Evolutionary conservation across 2,888 invertebrate species (phyloP).

Genomic region (Netelia virgata): DNA sequence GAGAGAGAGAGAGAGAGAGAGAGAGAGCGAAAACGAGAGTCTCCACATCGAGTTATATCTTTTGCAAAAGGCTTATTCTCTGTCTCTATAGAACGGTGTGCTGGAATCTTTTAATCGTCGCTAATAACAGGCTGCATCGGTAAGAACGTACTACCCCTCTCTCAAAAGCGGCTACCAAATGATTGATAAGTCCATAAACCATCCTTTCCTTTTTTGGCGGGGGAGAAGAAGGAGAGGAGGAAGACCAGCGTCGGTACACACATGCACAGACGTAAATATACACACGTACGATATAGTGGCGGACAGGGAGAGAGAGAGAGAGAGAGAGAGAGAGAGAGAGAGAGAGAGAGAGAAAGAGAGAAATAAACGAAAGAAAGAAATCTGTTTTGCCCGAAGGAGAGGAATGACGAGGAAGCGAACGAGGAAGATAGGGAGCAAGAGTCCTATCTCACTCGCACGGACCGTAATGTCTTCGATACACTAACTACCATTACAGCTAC

Average conservation of each 20-base stretch:
- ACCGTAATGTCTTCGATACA: constrained; percentile 16
- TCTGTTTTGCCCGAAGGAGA: constrained; percentile 47
- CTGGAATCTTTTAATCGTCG: constrained; percentile 84
- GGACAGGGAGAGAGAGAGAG: constrained; percentile 20
- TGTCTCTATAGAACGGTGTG: constrained; percentile 44
- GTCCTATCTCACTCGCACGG: constrained; percentile 30
- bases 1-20: no score
- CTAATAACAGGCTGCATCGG: constrained; percentile 82
- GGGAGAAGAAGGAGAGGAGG: constrained; percentile 43
- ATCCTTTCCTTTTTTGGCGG: constrained; percentile 74
- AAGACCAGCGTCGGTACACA: constrained; percentile 8
- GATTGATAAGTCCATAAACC: constrained; percentile 85
- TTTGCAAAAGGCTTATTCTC: constrained; percentile 53
- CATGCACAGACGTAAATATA: background rate
- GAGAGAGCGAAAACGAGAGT: constrained; percentile 36
- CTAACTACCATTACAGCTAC: constrained; percentile 13
- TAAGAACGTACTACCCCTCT: constrained; percentile 73
- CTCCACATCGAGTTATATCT: constrained; percentile 47
- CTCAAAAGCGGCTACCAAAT: constrained; percentile 81
- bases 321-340: constrained; percentile 32
- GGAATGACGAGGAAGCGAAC: constrained; percentile 53
- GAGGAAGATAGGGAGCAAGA: constrained; percentile 14
- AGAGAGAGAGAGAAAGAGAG: constrained; percentile 34
- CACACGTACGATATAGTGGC: background rate
- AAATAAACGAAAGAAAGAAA: constrained; percentile 52